Percentiles rank a stretch among this genome's conserved stretches.
These are phyloP conservation scores for Podabrus alpinus DNA, from an alignment of 2,888 invertebrate species.

Conservation along the genomic window DNA sequence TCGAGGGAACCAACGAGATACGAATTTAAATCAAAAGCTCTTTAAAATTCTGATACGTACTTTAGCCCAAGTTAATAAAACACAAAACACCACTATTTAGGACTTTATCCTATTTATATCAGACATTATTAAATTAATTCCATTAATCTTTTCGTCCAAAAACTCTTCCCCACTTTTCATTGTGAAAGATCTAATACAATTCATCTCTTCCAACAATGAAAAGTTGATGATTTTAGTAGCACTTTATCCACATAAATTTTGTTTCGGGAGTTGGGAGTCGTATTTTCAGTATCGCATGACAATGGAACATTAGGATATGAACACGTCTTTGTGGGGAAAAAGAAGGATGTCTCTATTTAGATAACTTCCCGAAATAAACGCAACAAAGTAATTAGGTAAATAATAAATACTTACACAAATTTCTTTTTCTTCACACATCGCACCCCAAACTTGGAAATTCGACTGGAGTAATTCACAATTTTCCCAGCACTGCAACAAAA, in stretches of 20 bases:
- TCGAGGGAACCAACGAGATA: slow-evolving; percentile 11
- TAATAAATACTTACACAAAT: slow-evolving; percentile 68
- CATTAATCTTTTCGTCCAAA: slow-evolving; percentile 35
- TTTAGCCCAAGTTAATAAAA: slow-evolving; percentile 27
- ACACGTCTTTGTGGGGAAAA: slow-evolving; percentile 5
- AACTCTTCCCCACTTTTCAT: slow-evolving; percentile 11
- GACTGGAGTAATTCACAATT: slow-evolving; percentile 74
- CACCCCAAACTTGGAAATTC: slow-evolving; percentile 73
- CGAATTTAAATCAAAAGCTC: slow-evolving; percentile 28
- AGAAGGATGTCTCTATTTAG: slow-evolving; percentile 16
- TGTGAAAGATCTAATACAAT: slow-evolving; percentile 18
- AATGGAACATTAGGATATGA: slow-evolving; percentile 6
- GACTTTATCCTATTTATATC: slow-evolving; percentile 30
- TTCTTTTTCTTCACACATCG: slow-evolving; percentile 71
- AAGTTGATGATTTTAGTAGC: slow-evolving; percentile 9
- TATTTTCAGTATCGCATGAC: slow-evolving; percentile 7
- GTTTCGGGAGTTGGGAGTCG: not conserved
- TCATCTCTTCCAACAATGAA: slow-evolving; percentile 21
- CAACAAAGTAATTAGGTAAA: not conserved
- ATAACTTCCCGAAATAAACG: not conserved
- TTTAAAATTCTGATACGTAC: slow-evolving; percentile 30
- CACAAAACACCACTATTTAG: slow-evolving; percentile 25
- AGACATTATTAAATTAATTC: slow-evolving; percentile 42
- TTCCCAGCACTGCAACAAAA: slow-evolving; percentile 75
- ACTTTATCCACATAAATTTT: not conserved